Evolutionary conservation across 53 echinoderm and acorn worm genomes (phyloP).

Genomic region (Luidia sarsii): DNA sequence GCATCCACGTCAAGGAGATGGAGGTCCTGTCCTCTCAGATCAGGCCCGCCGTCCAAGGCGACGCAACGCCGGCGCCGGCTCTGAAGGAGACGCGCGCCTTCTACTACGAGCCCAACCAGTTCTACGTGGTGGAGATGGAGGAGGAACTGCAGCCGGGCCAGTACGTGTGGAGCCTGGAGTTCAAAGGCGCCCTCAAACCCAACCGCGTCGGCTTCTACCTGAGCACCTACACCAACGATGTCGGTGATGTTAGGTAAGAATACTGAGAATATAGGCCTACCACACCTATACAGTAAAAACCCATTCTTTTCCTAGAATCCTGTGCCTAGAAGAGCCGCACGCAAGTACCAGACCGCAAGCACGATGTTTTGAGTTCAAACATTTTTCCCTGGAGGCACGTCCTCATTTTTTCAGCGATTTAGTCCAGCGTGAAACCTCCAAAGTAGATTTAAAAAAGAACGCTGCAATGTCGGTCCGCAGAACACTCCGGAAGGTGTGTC

Average conservation of each 20-base stretch:
- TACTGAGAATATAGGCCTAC: too few relatives aligned
- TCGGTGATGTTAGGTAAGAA: constrained; percentile 73
- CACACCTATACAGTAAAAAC: too few relatives aligned
- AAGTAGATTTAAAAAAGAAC: too few relatives aligned
- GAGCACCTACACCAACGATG: constrained; percentile 76
- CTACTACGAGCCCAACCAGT: constrained; percentile 69
- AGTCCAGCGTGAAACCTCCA: too few relatives aligned
- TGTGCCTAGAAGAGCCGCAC: too few relatives aligned
- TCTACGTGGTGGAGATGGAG: constrained; percentile 70
- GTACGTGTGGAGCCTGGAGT: constrained; percentile 48
- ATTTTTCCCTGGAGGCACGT: too few relatives aligned
- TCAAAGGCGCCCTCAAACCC: constrained; percentile 63
- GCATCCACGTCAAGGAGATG: constrained; percentile 86
- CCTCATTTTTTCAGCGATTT: too few relatives aligned
- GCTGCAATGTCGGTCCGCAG: too few relatives aligned
- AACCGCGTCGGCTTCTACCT: constrained; percentile 88
- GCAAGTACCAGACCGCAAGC: too few relatives aligned
- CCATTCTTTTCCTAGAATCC: too few relatives aligned
- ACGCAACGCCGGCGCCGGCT: neutral
- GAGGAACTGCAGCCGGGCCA: constrained; percentile 31
- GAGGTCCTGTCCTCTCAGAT: constrained; percentile 51
- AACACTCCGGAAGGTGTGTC: too few relatives aligned
- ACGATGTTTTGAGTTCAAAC: too few relatives aligned
- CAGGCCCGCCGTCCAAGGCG: constrained; percentile 6
- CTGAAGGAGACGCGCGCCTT: constrained; percentile 29